Percentiles rank a stretch among this genome's conserved stretches.
Evolutionary conservation across 2,888 invertebrate species (phyloP).

Genomic region (Agrilus biguttatus): DNA sequence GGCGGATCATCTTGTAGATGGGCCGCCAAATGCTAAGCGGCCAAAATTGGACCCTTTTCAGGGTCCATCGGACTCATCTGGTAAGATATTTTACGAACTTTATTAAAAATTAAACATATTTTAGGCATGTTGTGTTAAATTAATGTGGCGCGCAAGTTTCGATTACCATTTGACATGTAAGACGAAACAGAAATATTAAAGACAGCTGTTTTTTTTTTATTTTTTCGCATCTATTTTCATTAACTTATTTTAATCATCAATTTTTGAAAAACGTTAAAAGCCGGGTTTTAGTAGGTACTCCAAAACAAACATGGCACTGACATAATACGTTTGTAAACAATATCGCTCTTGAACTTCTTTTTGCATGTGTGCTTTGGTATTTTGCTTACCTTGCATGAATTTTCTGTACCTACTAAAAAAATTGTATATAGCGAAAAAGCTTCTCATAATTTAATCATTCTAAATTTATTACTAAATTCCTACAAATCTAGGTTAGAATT

Average conservation of each 20-base stretch:
- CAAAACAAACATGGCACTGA: background rate
- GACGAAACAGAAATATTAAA: slow-evolving; percentile 16
- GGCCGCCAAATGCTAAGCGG: slow-evolving; percentile 88
- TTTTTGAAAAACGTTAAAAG: background rate
- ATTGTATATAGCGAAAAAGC: background rate
- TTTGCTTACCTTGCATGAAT: slow-evolving; percentile 4
- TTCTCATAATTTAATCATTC: too few relatives aligned
- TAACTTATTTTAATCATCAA: background rate
- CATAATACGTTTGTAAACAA: slow-evolving; percentile 12
- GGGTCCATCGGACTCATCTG: slow-evolving; percentile 66
- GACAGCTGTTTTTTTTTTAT: slow-evolving; percentile 15
- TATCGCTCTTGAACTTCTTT: slow-evolving; percentile 18
- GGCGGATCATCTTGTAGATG: slow-evolving; percentile 91
- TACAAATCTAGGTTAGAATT: background rate
- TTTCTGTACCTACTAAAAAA: background rate
- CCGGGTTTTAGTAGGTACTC: background rate
- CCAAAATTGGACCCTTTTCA: slow-evolving; percentile 80
- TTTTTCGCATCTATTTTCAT: slow-evolving; percentile 1
- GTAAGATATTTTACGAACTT: slow-evolving; percentile 38
- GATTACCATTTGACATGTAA: slow-evolving; percentile 22
- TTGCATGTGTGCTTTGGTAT: slow-evolving; percentile 16
- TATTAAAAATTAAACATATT: slow-evolving; percentile 2
- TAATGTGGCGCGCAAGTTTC: slow-evolving; percentile 25
- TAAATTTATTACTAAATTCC: too few relatives aligned
- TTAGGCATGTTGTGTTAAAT: slow-evolving; percentile 18